These are phyloP conservation scores for Leptinotarsa defecta DNA, from an alignment of 1,140 invertebrate genomes.

Conservation along the genomic window DNA sequence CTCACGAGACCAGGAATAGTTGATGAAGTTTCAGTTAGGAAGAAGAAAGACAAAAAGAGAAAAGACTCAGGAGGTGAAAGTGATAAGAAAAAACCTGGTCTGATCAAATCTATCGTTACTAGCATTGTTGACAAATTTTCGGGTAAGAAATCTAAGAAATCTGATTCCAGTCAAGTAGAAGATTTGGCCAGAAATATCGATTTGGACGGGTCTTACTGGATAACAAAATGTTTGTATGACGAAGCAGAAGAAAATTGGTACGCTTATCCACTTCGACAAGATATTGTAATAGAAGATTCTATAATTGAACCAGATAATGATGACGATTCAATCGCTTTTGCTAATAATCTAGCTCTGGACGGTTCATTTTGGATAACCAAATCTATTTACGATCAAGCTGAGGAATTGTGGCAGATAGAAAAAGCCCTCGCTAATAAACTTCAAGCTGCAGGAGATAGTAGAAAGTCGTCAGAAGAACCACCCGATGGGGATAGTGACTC, in stretches of 20 bases:
- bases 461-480: slow-evolving; percentile 53
- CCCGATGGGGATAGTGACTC: slow-evolving; percentile 64
- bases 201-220: slow-evolving; percentile 65
- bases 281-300: neutral
- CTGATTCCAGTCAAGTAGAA: slow-evolving; percentile 29
- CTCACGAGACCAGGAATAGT: neutral
- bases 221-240: slow-evolving; percentile 64
- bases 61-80: slow-evolving; percentile 30
- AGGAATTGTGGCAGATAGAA: slow-evolving; percentile 61
- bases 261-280: slow-evolving; percentile 31
- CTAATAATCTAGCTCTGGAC: slow-evolving; percentile 58
- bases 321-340: neutral
- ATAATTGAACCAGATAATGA: neutral
- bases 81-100: slow-evolving; percentile 38
- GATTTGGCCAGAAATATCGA: slow-evolving; percentile 52
- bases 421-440: slow-evolving; percentile 55
- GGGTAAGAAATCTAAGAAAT: slow-evolving; percentile 33
- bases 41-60: neutral
- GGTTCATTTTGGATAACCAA: slow-evolving; percentile 68
- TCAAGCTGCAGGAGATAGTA: slow-evolving; percentile 53
- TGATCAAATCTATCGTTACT: slow-evolving; percentile 45
- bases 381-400: slow-evolving; percentile 67
- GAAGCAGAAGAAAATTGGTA: slow-evolving; percentile 66
- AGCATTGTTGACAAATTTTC: slow-evolving; percentile 46
- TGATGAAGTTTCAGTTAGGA: neutral